Percentiles rank a stretch among this genome's conserved stretches.
These are phyloP conservation scores for Molossus molossus DNA, from an alignment of 2,797 vertebrate genomes.

Conservation along the genomic window DNA sequence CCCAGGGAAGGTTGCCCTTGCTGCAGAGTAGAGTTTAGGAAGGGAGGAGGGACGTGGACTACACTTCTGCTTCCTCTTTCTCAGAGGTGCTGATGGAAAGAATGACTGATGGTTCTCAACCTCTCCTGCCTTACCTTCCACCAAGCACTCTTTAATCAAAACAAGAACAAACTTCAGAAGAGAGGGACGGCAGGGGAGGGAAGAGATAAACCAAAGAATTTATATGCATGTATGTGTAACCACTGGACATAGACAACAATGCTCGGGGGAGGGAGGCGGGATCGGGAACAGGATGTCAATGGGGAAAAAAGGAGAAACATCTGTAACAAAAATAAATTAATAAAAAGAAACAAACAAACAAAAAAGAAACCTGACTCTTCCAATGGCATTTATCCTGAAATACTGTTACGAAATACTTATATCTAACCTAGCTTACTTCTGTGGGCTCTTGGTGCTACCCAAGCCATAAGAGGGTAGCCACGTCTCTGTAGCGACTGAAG, in stretches of 20 bases:
- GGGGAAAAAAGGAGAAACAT: too few species aligned
- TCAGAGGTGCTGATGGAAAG: background rate
- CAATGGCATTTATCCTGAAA: background rate
- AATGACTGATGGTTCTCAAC: background rate
- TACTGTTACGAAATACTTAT: background rate
- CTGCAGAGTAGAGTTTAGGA: background rate
- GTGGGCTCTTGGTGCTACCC: background rate
- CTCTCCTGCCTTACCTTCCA: conserved; percentile 11
- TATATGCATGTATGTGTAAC: too few species aligned
- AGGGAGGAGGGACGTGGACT: background rate
- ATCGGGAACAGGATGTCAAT: too few species aligned
- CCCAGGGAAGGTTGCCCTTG: background rate
- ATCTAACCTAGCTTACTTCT: conserved; percentile 28
- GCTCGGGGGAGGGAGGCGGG: too few species aligned
- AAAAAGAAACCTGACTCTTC: conserved; percentile 33
- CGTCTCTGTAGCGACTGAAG: background rate
- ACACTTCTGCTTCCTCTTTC: background rate
- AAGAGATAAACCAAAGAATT: too few species aligned
- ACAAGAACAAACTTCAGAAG: background rate
- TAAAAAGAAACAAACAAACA: background rate
- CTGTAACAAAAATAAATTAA: too few species aligned
- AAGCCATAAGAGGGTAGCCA: background rate
- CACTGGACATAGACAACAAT: too few species aligned
- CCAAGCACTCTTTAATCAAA: conserved; percentile 9
- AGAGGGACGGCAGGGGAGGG: too few species aligned